These are phyloP conservation scores for Agrilus cyanescens DNA, from an alignment of 2,888 invertebrate species.

Conservation along the genomic window DNA sequence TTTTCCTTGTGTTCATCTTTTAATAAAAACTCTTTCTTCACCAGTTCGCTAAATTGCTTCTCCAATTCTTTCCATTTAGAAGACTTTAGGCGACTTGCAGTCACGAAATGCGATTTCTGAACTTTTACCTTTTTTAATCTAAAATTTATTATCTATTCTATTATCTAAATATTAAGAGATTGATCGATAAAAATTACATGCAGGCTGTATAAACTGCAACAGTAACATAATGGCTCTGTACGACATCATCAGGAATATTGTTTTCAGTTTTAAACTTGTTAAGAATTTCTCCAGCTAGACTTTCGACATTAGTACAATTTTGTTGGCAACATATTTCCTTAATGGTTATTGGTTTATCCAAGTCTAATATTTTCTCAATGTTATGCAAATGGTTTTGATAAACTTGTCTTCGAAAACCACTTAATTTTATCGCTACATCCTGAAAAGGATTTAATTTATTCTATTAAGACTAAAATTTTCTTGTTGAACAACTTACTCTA, in stretches of 20 bases:
- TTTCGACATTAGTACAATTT: slow-evolving; percentile 36
- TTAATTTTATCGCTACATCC: slow-evolving; percentile 47
- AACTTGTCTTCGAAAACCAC: slow-evolving; percentile 42
- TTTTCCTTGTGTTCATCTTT: slow-evolving; percentile 14
- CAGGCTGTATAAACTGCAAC: slow-evolving; percentile 54
- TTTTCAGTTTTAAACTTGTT: slow-evolving; percentile 39
- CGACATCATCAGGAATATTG: slow-evolving; percentile 41
- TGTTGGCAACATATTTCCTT: slow-evolving; percentile 46
- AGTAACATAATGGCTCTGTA: slow-evolving; percentile 51
- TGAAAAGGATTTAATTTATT: slow-evolving; percentile 23
- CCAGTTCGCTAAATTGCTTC: slow-evolving; percentile 43
- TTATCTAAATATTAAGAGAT: slow-evolving; percentile 3
- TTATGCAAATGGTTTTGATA: slow-evolving; percentile 46
- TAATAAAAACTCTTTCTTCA: slow-evolving; percentile 20
- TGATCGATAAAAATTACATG: slow-evolving; percentile 34
- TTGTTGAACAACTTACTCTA: slow-evolving; percentile 30
- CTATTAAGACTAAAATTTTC: neutral
- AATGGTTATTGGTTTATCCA: slow-evolving; percentile 43
- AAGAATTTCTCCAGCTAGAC: slow-evolving; percentile 43
- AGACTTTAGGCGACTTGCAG: slow-evolving; percentile 46
- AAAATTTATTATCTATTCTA: slow-evolving; percentile 14
- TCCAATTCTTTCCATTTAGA: slow-evolving; percentile 50
- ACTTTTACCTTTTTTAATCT: slow-evolving; percentile 46
- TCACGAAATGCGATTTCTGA: slow-evolving; percentile 42
- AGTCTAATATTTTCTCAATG: slow-evolving; percentile 47